phyloP scores from a whole-genome alignment of 2,888 invertebrate species.

The Neoascia interrupta region DNA sequence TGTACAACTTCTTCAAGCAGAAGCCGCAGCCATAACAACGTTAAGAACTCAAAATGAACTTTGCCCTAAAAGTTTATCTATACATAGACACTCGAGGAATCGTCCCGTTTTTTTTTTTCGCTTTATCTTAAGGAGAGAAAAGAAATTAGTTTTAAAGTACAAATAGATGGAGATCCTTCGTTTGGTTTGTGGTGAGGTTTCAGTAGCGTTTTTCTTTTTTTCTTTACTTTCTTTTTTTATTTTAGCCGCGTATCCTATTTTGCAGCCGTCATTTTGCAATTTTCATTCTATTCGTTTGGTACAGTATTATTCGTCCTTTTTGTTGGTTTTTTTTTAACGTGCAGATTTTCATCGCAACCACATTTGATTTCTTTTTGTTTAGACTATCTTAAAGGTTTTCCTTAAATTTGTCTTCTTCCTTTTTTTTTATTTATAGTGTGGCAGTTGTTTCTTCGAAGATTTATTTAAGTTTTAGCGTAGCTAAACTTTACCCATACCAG shows the following conservation, averaged over 20 bases:
- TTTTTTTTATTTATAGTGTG: conserved; percentile 13
- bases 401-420: not conserved
- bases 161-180: conserved; percentile 58
- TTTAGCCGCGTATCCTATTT: conserved; percentile 15
- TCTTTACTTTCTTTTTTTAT: no score
- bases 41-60: conserved; percentile 64
- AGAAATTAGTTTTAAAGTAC: conserved; percentile 65
- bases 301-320: conserved; percentile 11
- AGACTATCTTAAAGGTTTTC: not conserved
- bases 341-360: conserved; percentile 23
- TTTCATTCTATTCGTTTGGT: conserved; percentile 9
- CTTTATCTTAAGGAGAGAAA: conserved; percentile 32
- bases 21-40: conserved; percentile 61
- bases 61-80: conserved; percentile 52
- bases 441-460: conserved; percentile 30
- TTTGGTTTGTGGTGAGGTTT: conserved; percentile 52
- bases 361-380: conserved; percentile 41
- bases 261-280: conserved; percentile 32
- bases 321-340: conserved; percentile 9
- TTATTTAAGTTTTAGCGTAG: conserved; percentile 38
- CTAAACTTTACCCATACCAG: conserved; percentile 15
- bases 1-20: conserved; percentile 47
- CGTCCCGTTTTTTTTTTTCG: conserved; percentile 1
- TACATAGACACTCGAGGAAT: no score
- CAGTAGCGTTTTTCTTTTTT: not conserved